Evolutionary conservation across 92 coral and sea anemone genomes (phyloP).

Genomic region (Palythoa caribaeorum): DNA sequence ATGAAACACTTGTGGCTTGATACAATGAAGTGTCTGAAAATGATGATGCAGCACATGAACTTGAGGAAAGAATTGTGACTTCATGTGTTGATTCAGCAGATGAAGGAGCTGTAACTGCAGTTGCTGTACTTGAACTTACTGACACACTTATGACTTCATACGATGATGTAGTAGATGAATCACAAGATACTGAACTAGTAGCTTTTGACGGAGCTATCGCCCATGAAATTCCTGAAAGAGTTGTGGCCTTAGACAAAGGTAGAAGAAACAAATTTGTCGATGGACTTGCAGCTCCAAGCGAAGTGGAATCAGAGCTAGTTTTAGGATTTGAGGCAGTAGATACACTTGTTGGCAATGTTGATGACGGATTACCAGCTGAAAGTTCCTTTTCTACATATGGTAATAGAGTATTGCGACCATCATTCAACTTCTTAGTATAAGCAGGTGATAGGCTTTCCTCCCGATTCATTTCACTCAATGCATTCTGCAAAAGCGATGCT

Average conservation of each 20-base stretch:
- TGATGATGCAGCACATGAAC: background rate
- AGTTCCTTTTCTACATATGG: background rate
- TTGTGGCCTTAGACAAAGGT: background rate
- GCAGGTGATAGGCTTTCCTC: background rate
- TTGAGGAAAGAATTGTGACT: background rate
- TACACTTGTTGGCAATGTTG: background rate
- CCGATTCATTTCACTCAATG: background rate
- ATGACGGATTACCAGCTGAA: background rate
- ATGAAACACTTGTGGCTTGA: background rate
- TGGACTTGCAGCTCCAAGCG: background rate
- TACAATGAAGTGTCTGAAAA: background rate
- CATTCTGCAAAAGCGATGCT: background rate
- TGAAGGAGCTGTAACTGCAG: background rate
- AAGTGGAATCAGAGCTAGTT: background rate
- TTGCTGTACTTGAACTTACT: background rate
- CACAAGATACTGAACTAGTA: background rate
- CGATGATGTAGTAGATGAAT: background rate
- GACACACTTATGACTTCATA: background rate
- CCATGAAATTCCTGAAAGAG: background rate
- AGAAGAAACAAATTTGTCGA: background rate
- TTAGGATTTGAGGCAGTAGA: background rate
- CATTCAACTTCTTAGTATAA: background rate
- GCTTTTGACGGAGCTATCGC: background rate
- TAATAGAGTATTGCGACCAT: background rate
- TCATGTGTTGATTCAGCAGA: background rate